phyloP scores from a whole-genome alignment of 2,888 invertebrate genomes.

The Crepidodera aurea region DNA sequence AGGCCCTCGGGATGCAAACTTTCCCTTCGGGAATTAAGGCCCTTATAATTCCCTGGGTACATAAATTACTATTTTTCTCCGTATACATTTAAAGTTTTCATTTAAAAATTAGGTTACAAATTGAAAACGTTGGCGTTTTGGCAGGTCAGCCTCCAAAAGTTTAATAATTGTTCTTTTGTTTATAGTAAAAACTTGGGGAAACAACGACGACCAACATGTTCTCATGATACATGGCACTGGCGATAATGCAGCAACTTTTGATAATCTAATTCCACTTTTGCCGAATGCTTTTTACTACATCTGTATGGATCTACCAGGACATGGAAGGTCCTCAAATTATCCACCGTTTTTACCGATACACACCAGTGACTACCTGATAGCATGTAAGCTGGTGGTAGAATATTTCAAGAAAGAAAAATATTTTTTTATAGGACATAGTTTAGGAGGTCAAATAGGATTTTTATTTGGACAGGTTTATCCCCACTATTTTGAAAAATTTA shows the following conservation, averaged over 20 bases:
- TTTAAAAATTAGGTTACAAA: too few species aligned
- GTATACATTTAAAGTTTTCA: too few species aligned
- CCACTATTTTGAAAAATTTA: slow-evolving; percentile 58
- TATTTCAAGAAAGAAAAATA: slow-evolving; percentile 53
- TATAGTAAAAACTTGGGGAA: slow-evolving; percentile 72
- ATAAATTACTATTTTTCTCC: too few species aligned
- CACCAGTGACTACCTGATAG: slow-evolving; percentile 61
- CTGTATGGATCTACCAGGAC: slow-evolving; percentile 68
- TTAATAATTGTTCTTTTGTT: too few species aligned
- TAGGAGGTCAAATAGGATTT: slow-evolving; percentile 63
- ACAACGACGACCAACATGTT: slow-evolving; percentile 64
- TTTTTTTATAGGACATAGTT: slow-evolving; percentile 57
- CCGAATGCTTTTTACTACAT: slow-evolving; percentile 62
- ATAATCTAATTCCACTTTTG: slow-evolving; percentile 65
- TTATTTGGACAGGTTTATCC: slow-evolving; percentile 61
- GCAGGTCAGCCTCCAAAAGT: too few species aligned
- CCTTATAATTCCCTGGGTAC: too few species aligned
- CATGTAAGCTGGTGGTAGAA: slow-evolving; percentile 49
- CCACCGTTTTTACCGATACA: slow-evolving; percentile 58
- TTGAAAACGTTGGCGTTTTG: too few species aligned
- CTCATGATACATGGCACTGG: slow-evolving; percentile 68
- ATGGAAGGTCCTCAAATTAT: slow-evolving; percentile 67
- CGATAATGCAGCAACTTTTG: slow-evolving; percentile 69
- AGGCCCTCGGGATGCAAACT: too few species aligned
- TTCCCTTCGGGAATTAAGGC: too few species aligned